Conservation (phyloP, 2,797 vertebrate species). For the Helarctos malayanus region DNA sequence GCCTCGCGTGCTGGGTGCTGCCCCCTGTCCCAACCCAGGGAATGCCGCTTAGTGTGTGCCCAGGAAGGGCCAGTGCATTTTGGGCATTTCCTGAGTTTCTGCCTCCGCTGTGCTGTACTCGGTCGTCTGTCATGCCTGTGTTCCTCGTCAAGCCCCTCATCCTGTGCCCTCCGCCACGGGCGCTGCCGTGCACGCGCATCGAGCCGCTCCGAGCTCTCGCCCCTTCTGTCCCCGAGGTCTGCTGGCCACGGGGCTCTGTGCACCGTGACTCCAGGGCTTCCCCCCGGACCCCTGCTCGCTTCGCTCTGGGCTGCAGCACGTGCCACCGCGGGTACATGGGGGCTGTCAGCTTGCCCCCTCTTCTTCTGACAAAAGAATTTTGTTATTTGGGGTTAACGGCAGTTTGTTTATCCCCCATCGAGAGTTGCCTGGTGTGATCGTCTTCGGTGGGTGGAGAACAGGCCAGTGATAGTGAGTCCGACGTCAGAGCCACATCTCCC, state of each 20-base stretch:
- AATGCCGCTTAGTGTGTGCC: fast-evolving
- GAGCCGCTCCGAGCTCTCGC: neutral
- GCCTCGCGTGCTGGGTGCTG: neutral
- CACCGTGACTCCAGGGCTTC: neutral
- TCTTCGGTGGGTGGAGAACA: fast-evolving
- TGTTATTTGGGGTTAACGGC: neutral
- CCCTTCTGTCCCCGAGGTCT: neutral
- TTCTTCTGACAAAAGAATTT: neutral
- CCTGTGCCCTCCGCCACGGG: too few relatives aligned
- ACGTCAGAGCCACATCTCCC: neutral
- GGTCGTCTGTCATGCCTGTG: neutral
- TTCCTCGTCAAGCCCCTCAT: neutral
- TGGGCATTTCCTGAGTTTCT: fast-evolving
- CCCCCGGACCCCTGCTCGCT: too few relatives aligned
- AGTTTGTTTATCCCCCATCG: fast-evolving
- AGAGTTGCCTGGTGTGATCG: neutral
- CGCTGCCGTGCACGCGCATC: fast-evolving
- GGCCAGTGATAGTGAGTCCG: fast-evolving
- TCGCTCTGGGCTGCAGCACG: neutral
- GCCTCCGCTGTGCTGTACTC: fast-evolving
- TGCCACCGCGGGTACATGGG: fast-evolving
- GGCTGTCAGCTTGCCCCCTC: neutral
- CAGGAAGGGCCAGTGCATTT: fast-evolving
- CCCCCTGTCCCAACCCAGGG: fast-evolving
- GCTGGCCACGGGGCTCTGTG: neutral